Base-by-base conservation (phyloP, 2,797 vertebrate genomes). In the Chiloscyllium punctatum region DNA sequence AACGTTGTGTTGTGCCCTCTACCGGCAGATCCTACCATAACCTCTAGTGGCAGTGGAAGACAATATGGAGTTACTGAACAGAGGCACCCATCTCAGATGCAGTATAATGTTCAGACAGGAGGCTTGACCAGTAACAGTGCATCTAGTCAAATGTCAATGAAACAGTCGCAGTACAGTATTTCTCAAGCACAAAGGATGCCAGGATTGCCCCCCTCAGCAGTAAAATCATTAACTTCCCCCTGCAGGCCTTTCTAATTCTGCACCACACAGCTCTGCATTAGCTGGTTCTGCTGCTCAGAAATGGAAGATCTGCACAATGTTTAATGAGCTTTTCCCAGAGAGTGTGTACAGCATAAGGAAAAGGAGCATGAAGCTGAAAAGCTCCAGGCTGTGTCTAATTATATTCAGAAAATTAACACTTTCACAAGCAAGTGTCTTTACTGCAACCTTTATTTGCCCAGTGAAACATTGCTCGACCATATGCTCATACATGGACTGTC, bases 381-480 rank as follows among this genome's bases (percentile, higher is more conserved):
- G 97, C 99, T 99, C 86, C 99, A 99, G 0, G 99, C 99, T 0
- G 99, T 99, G 95, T 99, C 99, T 96, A 99, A 99, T 97, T 99
- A 99, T 97, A 99, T 99, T 96, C 99, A 99, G 99, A 99, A 99
- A 97, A 99, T 99, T 97, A 99, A 99, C 97, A 99, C 99, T 97
- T 99, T 99, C 97, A 99, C 99, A 97, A 99, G 99, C 98, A 99
- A 99, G 98, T 99, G 99, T 98, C 98, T 99, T 96, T 99, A 99
- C 97, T 99, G 99, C 97, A 99, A 99, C 97, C 98, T 99, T 96
- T 99, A 99, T 96, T 97, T 99, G 96, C 99, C 99, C 96, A 99
- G 99, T 27, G 99, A 99, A 97, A 99, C 99, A 0, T 96, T 99
- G 97, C 98, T 99, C 95, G 99, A 99, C 96, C 99, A 99, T 96